A percentile compares a stretch with the other conserved stretches of the same genome.
Conservation (phyloP, 2,888 invertebrate species). For the Lepetodrilus schrolli region DNA sequence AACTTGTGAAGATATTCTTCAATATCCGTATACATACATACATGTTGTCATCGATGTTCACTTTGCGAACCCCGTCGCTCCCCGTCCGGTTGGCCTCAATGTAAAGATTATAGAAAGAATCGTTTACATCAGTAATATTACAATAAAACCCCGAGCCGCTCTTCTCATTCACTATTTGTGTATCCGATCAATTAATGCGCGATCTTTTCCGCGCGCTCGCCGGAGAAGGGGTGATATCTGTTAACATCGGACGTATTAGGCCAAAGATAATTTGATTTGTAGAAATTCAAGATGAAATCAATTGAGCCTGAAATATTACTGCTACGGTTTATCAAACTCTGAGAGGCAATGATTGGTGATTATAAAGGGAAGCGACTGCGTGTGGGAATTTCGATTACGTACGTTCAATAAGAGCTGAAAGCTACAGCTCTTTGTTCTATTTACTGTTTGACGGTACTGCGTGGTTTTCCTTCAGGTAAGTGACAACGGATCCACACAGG, state of each 20-base stretch:
- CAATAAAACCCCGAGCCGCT: too few species aligned
- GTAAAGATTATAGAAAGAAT: too few species aligned
- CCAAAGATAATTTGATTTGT: conserved; percentile 24
- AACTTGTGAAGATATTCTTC: too few species aligned
- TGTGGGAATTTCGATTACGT: not conserved
- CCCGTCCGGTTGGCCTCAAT: too few species aligned
- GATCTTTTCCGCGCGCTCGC: not conserved
- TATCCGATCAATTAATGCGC: not conserved
- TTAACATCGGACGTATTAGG: conserved; percentile 11
- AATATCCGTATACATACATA: too few species aligned
- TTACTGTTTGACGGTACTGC: not conserved
- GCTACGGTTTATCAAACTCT: not conserved
- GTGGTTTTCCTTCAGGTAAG: not conserved
- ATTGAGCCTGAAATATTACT: not conserved
- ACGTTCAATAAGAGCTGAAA: not conserved
- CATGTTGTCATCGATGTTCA: too few species aligned
- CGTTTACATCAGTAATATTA: too few species aligned
- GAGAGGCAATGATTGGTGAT: too few species aligned
- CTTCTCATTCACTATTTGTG: not conserved
- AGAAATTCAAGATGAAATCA: not conserved
- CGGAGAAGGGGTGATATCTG: not conserved
- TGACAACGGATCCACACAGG: not conserved
- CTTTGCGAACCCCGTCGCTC: too few species aligned
- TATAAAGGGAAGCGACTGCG: not conserved
- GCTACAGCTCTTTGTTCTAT: conserved; percentile 5